Evolutionary conservation across 2,113 vertebrate species (phyloP).

Genomic region (Charadrius vociferus): DNA sequence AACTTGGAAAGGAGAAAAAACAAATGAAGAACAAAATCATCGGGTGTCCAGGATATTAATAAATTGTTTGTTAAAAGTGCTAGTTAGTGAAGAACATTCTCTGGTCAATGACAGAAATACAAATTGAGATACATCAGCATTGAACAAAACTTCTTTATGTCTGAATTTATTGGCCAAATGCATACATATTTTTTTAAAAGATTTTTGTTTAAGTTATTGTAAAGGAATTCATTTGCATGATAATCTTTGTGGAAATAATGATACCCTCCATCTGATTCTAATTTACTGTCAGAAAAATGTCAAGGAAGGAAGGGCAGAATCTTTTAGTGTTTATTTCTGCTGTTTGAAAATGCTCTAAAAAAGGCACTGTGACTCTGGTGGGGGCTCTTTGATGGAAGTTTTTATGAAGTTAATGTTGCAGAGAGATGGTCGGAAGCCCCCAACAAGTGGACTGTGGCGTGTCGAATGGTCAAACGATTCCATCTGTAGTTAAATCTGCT

Average conservation of each 20-base stretch:
- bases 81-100: neutral
- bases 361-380: neutral
- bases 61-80: neutral
- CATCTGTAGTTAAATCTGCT: conserved; percentile 55
- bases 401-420: conserved; percentile 60
- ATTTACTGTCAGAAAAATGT: conserved; percentile 28
- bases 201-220: neutral
- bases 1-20: neutral
- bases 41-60: neutral
- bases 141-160: neutral
- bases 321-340: conserved; percentile 34
- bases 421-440: conserved; percentile 43
- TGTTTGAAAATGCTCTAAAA: conserved; percentile 30
- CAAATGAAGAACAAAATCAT: neutral
- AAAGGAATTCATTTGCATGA: neutral
- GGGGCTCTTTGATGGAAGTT: conserved; percentile 45
- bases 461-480: conserved; percentile 65
- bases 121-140: neutral
- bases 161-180: neutral
- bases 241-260: neutral
- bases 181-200: neutral
- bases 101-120: neutral
- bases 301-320: conserved; percentile 12
- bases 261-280: conserved; percentile 47
- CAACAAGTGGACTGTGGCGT: neutral